Evolutionary conservation across 2,888 invertebrate species (phyloP).

Genomic region (Ochlodes sylvanus): DNA sequence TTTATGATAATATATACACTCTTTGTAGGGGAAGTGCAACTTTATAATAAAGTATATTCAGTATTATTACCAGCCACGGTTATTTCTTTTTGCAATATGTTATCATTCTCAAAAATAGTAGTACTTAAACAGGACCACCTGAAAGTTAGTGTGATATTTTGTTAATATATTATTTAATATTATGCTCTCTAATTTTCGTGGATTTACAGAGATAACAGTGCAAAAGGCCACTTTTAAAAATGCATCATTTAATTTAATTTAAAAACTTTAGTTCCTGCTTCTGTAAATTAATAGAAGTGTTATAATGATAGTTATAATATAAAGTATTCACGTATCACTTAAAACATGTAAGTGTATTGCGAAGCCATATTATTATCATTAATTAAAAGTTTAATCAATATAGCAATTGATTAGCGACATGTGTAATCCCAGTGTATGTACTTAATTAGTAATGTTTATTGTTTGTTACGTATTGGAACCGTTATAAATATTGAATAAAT

Average conservation of each 20-base stretch:
- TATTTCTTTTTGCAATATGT: constrained; percentile 63
- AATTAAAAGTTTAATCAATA: constrained; percentile 51
- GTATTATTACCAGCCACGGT: constrained; percentile 56
- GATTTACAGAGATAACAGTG: constrained; percentile 41
- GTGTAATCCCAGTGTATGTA: constrained; percentile 70
- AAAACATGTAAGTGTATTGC: constrained; percentile 51
- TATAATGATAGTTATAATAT: constrained; percentile 37
- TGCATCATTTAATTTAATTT: constrained; percentile 26
- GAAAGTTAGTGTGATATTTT: constrained; percentile 79
- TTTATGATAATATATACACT: constrained; percentile 19
- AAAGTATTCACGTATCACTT: constrained; percentile 31
- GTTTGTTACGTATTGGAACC: constrained; percentile 76
- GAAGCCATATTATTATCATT: constrained; percentile 73
- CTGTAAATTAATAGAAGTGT: constrained; percentile 43
- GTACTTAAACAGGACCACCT: constrained; percentile 81
- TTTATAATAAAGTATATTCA: constrained; percentile 15
- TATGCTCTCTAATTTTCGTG: constrained; percentile 72
- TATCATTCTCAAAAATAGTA: constrained; percentile 57
- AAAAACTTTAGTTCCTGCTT: constrained; percentile 51
- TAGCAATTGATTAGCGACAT: constrained; percentile 57
- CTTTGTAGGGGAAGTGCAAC: constrained; percentile 18
- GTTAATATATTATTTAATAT: constrained; percentile 59
- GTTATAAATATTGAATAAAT: constrained; percentile 68
- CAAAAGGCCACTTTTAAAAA: constrained; percentile 24
- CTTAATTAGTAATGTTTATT: constrained; percentile 82